A percentile compares a stretch with the other conserved stretches of the same genome.
Evolutionary conservation across 2,888 invertebrate species (phyloP).

Genomic region (Apamea crenata): DNA sequence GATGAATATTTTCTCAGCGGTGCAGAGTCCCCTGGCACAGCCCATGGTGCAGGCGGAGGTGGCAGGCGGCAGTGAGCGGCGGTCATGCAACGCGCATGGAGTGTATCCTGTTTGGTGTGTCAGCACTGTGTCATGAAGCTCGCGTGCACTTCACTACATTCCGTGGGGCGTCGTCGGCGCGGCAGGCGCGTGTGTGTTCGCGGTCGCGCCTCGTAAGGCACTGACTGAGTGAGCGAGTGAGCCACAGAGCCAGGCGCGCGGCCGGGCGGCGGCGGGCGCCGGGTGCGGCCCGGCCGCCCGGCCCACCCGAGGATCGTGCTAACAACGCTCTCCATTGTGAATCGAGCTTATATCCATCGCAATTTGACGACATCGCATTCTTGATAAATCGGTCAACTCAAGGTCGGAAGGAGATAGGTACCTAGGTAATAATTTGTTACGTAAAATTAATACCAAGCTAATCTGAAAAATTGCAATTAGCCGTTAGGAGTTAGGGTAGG

Average conservation of each 20-base stretch:
- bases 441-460: background rate
- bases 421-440: background rate
- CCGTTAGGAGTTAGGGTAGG: background rate
- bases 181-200: slow-evolving; percentile 64
- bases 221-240: slow-evolving; percentile 72
- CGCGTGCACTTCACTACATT: slow-evolving; percentile 60
- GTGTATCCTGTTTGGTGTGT: slow-evolving; percentile 21
- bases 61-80: slow-evolving; percentile 8
- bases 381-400: slow-evolving; percentile 13
- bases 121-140: slow-evolving; percentile 52
- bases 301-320: slow-evolving; percentile 17
- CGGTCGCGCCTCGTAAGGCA: slow-evolving; percentile 83
- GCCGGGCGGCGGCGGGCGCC: slow-evolving; percentile 25
- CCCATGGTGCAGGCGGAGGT: slow-evolving; percentile 73
- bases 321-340: slow-evolving; percentile 33
- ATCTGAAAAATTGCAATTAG: slow-evolving; percentile 7
- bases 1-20: slow-evolving; percentile 85
- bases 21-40: slow-evolving; percentile 82
- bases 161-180: slow-evolving; percentile 37
- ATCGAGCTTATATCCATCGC: slow-evolving; percentile 16
- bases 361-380: slow-evolving; percentile 12
- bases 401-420: background rate
- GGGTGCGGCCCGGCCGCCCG: slow-evolving; percentile 29
- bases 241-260: slow-evolving; percentile 27
- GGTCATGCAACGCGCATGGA: slow-evolving; percentile 34